Evolutionary conservation across 92 coral and sea anemone species (phyloP).

Genomic region (Paramuricea clavata): DNA sequence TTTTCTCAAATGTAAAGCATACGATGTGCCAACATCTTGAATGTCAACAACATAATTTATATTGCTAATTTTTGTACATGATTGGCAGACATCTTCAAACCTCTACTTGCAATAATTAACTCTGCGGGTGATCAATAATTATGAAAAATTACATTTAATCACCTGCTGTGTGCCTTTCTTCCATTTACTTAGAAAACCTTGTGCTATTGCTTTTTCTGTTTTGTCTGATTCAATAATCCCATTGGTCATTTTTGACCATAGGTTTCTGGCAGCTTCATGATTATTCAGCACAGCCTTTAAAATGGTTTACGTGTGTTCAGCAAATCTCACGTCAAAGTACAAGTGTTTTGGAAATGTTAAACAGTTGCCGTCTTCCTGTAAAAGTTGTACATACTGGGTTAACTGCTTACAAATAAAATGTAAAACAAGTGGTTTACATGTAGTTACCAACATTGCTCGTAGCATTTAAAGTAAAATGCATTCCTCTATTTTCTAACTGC

Average conservation of each 20-base stretch:
- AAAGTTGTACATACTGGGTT: not conserved
- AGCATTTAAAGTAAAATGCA: constrained; percentile 1
- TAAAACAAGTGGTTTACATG: constrained; percentile 11
- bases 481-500: not conserved
- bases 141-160: not conserved
- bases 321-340: constrained; percentile 12
- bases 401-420: constrained; percentile 22
- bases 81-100: constrained; percentile 2
- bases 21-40: not conserved
- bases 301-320: not conserved
- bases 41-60: not conserved
- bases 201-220: constrained; percentile 17
- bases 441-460: constrained; percentile 7
- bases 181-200: constrained; percentile 14
- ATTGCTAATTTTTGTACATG: not conserved
- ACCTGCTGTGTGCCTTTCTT: constrained; percentile 11
- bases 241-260: constrained; percentile 10
- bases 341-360: constrained; percentile 7
- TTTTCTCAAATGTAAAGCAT: constrained; percentile 11
- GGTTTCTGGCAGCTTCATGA: constrained; percentile 6
- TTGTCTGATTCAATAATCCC: constrained; percentile 12
- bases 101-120: too few species aligned
- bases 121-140: too few species aligned
- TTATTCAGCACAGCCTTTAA: constrained; percentile 24
- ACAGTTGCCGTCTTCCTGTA: too few species aligned